Conservation (phyloP, 2,797 vertebrate genomes). For the Coluber constrictor region DNA sequence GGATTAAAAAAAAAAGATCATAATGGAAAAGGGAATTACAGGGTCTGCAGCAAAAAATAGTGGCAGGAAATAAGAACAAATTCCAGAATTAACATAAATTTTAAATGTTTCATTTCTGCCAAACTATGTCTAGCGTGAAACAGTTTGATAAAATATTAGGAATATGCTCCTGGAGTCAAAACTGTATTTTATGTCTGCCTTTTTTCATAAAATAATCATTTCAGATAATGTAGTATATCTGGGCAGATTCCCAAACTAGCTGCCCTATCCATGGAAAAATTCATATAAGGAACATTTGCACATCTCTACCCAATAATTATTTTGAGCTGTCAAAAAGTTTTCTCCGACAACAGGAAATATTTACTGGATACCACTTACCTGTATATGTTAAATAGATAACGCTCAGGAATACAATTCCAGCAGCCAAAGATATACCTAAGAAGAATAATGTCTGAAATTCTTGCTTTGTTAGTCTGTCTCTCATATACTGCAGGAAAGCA, state of each 20-base stretch:
- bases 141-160: too few relatives aligned
- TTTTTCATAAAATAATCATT: too few relatives aligned
- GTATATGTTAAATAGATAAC: slow-evolving; percentile 99
- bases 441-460: slow-evolving; percentile 99
- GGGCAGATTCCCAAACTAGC: background rate
- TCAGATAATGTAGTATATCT: too few relatives aligned
- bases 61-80: background rate
- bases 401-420: slow-evolving; percentile 91
- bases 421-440: slow-evolving; percentile 92
- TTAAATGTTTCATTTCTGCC: too few relatives aligned
- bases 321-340: background rate
- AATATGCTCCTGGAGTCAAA: too few relatives aligned
- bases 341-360: background rate
- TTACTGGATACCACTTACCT: slow-evolving; percentile 74
- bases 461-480: slow-evolving; percentile 93
- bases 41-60: background rate
- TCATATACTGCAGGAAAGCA: slow-evolving; percentile 94
- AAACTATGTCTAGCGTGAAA: too few relatives aligned
- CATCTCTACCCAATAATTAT: background rate
- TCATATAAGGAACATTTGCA: too few relatives aligned
- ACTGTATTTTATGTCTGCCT: too few relatives aligned
- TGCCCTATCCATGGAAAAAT: too few relatives aligned
- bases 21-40: background rate
- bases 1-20: background rate
- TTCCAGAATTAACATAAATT: too few relatives aligned